Evolutionary conservation across 2,113 vertebrate species (phyloP), one percentile per base, ranked within the genome.

Genomic region (Oreotrochilus melanogaster): DNA sequence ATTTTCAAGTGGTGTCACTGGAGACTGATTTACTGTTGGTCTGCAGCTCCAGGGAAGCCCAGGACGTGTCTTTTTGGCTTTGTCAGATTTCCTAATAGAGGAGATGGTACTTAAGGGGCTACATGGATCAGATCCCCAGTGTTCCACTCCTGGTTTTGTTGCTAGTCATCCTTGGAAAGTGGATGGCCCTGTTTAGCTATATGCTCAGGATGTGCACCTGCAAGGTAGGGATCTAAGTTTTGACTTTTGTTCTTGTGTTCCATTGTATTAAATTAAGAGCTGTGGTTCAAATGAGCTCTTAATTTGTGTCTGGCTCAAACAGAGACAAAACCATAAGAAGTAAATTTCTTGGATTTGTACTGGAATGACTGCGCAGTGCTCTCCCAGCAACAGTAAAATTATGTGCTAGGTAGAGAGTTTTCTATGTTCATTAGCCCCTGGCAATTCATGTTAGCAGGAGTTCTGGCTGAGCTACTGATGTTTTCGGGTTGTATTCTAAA

Each of bases 401-500:
- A 83, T 66, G 70, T 90, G 89, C 92, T 97, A 93, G 87, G 50
- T 94, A 78, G 88, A 96, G 95, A 91, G 80, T 94, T 80, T 54
- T 80, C 93, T 61, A 7, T 79, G 94, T 78, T 97, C 93, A 43
- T 92, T 97, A 97, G 97, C 96, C 97, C 67, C 60, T 97, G 97
- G 97, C 97, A 97, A 85, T 97, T 74, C 19, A 25, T 90, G 79
- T 96, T 96, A 96, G 90, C 92, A 88, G 50, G 89, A 61, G 84
- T 96, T 97, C 96, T 98, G 96, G 94, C 97, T 94, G 94, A 89
- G 82, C 86, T 94, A 85, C 86, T 75, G 25, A 43, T 97, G 89
- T 96, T 96, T 97, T 97, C 61, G 18, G 58, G 53, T 97, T 96
- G 84, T 93, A 3, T 97, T 98, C 95, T 95, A 97, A 97, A 97